Conservation (phyloP, 2,888 invertebrate species). For the Dermolepida albohirtum region DNA sequence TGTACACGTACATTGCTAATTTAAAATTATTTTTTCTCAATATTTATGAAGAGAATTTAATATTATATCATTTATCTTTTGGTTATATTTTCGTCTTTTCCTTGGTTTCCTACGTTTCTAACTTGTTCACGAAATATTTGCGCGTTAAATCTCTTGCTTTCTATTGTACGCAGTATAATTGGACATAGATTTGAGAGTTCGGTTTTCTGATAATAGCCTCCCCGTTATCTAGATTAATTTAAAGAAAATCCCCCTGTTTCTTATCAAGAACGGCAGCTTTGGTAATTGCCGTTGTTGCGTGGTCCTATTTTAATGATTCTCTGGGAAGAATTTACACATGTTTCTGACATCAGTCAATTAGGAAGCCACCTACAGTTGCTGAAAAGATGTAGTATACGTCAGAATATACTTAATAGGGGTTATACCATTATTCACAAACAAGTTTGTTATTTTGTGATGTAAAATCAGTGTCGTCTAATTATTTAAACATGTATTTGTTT, state of each 20-base stretch:
- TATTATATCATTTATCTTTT: too few relatives aligned
- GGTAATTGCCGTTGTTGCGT: conserved; percentile 20
- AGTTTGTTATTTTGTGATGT: too few relatives aligned
- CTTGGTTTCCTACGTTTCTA: conserved; percentile 4
- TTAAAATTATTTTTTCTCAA: too few relatives aligned
- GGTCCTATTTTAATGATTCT: conserved; percentile 22
- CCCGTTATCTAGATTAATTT: conserved; percentile 28
- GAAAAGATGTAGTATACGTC: too few relatives aligned
- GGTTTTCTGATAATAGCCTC: conserved; percentile 8
- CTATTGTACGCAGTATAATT: conserved; percentile 1
- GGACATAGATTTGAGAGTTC: not conserved
- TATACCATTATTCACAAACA: too few relatives aligned
- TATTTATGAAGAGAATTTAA: too few relatives aligned
- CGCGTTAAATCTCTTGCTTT: conserved; percentile 1
- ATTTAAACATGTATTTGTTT: too few relatives aligned
- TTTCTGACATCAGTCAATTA: conserved; percentile 29
- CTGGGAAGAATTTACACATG: conserved; percentile 11
- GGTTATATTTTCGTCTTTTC: too few relatives aligned
- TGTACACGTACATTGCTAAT: too few relatives aligned
- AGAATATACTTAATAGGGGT: too few relatives aligned
- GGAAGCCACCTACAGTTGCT: too few relatives aligned
- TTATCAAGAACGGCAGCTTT: conserved; percentile 24
- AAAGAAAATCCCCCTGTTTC: conserved; percentile 22
- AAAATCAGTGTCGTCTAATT: too few relatives aligned
- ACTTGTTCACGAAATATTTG: not conserved